Conservation (phyloP, 2,888 invertebrate genomes). For the Globia sparganii region DNA sequence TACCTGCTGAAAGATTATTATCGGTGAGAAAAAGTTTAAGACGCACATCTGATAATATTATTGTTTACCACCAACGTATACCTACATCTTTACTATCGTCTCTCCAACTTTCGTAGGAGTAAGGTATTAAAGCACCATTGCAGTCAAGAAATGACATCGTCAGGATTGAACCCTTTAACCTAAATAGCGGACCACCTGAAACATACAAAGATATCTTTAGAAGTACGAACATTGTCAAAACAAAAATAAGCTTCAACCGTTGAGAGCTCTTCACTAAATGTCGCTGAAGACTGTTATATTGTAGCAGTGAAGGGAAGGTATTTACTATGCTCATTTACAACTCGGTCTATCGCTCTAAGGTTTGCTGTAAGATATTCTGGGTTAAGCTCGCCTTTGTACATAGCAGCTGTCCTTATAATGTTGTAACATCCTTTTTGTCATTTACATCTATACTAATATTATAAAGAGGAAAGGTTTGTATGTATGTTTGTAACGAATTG, state of each 20-base stretch:
- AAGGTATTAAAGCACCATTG: slow-evolving; percentile 97
- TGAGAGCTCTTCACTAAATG: neutral
- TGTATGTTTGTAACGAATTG: too few species aligned
- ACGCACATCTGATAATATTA: neutral
- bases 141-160: slow-evolving; percentile 99
- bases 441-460: too few species aligned
- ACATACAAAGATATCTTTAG: slow-evolving; percentile 23
- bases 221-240: neutral
- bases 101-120: slow-evolving; percentile 97
- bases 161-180: slow-evolving; percentile 98
- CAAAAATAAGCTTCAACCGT: neutral
- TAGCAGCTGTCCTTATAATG: too few species aligned
- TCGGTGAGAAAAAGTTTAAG: neutral
- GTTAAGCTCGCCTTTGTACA: too few species aligned
- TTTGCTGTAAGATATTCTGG: neutral
- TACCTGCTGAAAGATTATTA: slow-evolving; percentile 66
- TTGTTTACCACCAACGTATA: slow-evolving; percentile 34
- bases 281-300: neutral
- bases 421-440: neutral
- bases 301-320: neutral
- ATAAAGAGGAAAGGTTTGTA: too few species aligned
- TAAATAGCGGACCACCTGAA: slow-evolving; percentile 98
- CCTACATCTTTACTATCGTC: slow-evolving; percentile 94
- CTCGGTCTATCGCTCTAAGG: neutral
- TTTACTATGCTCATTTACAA: neutral